Evolutionary conservation across 2,113 vertebrate genomes (phyloP), one percentile per base, ranked within the genome.

Genomic region (Rhinolophus ferrumequinum): DNA sequence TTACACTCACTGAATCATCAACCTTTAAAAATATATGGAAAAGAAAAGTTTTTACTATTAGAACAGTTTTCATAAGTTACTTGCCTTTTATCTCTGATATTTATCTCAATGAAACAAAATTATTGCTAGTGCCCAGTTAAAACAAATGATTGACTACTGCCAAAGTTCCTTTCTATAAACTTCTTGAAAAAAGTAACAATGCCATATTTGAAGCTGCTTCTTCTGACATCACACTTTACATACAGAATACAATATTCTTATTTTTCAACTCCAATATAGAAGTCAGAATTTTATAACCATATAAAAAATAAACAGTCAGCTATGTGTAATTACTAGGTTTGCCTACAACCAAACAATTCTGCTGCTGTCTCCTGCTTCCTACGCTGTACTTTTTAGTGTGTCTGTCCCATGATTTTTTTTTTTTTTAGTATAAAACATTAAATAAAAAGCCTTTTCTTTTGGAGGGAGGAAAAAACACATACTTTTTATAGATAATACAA

Each of bases 1-100:
- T 99, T 90, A 99, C 41, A 1, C 97, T 97, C 50, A 98, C 87
- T 3, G 94, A 94, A 30, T 99, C 99, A 76, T 99, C 98, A 52
- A 94, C 62, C 99, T 99, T 97, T 85, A 97, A 96, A 56, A 95
- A 97, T 3, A 97, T 2, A 28, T 2, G 58, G 66, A 90, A 96
- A 86, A 92, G 1, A 90, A 85, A 82, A 90, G 28, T 72, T 81
- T 33, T 75, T 88, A 97, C 1, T 80, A 54, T 58, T 77, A 83
- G 24, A 89, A 76, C 19, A 56, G 21, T 69, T 94, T 79, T 72
- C n/a, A 86, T 52, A 67, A 82, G 67, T 79, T 22, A 94, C 35
- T 66, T 90, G 73, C 5, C 22, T 77, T 81, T 88, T 35, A 88
- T 9, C 24, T 24, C 5, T 47, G 19, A 93, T 7, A 60, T 64